A percentile compares a stretch with the other conserved stretches of the same genome.
Evolutionary conservation across 1,140 invertebrate species (phyloP).

Genomic region (Mamestra configurata): DNA sequence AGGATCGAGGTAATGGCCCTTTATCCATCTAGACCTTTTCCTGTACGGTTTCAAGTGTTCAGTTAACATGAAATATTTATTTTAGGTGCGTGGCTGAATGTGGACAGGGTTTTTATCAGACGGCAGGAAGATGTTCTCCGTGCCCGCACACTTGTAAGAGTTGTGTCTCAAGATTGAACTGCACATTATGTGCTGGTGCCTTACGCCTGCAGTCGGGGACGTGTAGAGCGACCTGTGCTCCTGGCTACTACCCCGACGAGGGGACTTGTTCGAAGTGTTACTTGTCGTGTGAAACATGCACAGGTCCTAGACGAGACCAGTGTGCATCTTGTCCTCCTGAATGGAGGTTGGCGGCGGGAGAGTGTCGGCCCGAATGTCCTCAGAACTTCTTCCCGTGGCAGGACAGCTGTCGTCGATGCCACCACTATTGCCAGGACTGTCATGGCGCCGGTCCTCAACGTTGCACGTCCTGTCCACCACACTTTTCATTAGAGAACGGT

Average conservation of each 20-base stretch:
- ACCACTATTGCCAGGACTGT: constrained; percentile 94
- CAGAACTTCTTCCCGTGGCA: constrained; percentile 93
- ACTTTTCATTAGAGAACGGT: constrained; percentile 91
- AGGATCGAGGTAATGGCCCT: constrained; percentile 79
- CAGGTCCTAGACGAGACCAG: constrained; percentile 92
- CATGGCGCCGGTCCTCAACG: constrained; percentile 89
- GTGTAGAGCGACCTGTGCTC: constrained; percentile 92
- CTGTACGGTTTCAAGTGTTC: constrained; percentile 27
- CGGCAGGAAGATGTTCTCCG: constrained; percentile 91
- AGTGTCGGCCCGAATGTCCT: constrained; percentile 94
- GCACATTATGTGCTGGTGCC: constrained; percentile 92
- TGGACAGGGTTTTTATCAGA: constrained; percentile 92
- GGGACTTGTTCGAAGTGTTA: constrained; percentile 94
- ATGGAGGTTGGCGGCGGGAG: constrained; percentile 93
- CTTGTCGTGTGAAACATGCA: constrained; percentile 91
- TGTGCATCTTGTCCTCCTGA: constrained; percentile 93
- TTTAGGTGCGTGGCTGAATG: constrained; percentile 92
- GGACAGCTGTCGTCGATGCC: constrained; percentile 94
- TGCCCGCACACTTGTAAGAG: constrained; percentile 93
- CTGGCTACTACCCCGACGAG: constrained; percentile 94
- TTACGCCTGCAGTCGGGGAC: constrained; percentile 94
- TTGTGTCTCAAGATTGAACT: constrained; percentile 93
- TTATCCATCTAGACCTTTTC: constrained; percentile 58
- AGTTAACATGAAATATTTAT: constrained; percentile 61
- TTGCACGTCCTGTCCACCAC: constrained; percentile 91